These are phyloP conservation scores for Aplysina aerophoba DNA, from an alignment of 37 sponge, comb jelly and placozoan genomes.

Conservation along the genomic window DNA sequence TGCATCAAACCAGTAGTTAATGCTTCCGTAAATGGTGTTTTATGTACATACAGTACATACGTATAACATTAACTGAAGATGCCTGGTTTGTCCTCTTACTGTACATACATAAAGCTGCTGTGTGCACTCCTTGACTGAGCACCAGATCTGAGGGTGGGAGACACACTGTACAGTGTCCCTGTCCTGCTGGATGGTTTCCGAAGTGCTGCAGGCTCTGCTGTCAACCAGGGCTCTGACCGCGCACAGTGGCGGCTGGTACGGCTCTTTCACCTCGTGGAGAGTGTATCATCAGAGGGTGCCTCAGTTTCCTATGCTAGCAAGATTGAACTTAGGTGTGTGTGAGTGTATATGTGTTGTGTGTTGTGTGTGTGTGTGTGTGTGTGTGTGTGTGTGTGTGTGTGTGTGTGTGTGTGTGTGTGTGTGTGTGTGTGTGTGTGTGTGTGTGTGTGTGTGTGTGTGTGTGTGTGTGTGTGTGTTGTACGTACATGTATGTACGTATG, in stretches of 20 bases:
- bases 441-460: background rate
- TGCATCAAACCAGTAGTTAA: too few relatives aligned
- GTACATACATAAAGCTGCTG: too few relatives aligned
- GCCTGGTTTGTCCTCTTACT: background rate
- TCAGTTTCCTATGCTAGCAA: slow-evolving; percentile 26
- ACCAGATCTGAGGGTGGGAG: slow-evolving; percentile 15
- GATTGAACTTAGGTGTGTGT: slow-evolving; percentile 46
- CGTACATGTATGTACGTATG: background rate
- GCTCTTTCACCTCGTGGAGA: slow-evolving; percentile 54
- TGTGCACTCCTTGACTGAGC: background rate
- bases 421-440: background rate
- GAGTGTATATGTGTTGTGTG: background rate
- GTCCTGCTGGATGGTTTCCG: background rate
- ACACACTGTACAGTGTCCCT: slow-evolving; percentile 24
- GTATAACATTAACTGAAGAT: background rate
- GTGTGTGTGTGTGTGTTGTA: background rate
- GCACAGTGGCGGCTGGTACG: slow-evolving; percentile 58
- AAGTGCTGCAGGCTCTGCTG: background rate
- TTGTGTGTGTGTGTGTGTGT: background rate
- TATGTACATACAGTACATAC: slow-evolving; percentile 24
- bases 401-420: background rate
- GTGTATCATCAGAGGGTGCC: slow-evolving; percentile 19
- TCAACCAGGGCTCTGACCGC: slow-evolving; percentile 22
- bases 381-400: background rate
- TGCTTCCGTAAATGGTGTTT: too few relatives aligned